A percentile compares a stretch with the other conserved stretches of the same genome.
These are phyloP conservation scores for Trichonephila clavipes DNA, from an alignment of 1,140 invertebrate genomes.

Conservation along the genomic window DNA sequence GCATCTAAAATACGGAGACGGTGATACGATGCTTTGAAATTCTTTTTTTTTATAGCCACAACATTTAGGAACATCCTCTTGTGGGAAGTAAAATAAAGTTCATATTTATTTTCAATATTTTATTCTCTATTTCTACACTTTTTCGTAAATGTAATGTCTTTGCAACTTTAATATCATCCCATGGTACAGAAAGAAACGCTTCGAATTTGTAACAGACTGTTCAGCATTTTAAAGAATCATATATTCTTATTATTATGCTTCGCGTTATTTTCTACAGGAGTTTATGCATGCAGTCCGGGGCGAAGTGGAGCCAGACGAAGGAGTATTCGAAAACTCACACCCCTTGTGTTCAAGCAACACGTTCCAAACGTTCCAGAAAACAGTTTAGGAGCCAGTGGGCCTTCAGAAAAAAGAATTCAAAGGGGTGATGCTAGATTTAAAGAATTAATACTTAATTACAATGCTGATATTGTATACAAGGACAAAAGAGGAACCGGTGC, in stretches of 20 bases:
- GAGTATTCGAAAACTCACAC: slow-evolving; percentile 89
- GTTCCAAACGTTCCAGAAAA: slow-evolving; percentile 96
- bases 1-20: neutral
- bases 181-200: neutral
- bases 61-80: neutral
- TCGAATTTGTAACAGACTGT: neutral
- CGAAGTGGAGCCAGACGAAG: slow-evolving; percentile 88
- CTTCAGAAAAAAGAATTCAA: slow-evolving; percentile 90
- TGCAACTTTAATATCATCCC: neutral
- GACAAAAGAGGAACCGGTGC: slow-evolving; percentile 97
- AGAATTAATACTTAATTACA: slow-evolving; percentile 95
- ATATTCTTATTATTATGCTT: neutral
- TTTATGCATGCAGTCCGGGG: slow-evolving; percentile 88
- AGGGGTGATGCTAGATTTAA: slow-evolving; percentile 91
- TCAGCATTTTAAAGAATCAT: neutral
- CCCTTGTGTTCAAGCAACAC: slow-evolving; percentile 95
- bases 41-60: neutral
- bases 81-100: neutral
- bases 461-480: slow-evolving; percentile 95
- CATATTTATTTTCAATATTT: neutral
- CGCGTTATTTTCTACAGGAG: neutral
- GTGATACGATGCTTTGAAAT: slow-evolving; percentile 27
- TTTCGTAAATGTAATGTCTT: neutral
- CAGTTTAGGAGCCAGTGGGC: slow-evolving; percentile 92
- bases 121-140: neutral